Evolutionary conservation across 2,797 vertebrate species (phyloP).

Genomic region (Amazona finschi): DNA sequence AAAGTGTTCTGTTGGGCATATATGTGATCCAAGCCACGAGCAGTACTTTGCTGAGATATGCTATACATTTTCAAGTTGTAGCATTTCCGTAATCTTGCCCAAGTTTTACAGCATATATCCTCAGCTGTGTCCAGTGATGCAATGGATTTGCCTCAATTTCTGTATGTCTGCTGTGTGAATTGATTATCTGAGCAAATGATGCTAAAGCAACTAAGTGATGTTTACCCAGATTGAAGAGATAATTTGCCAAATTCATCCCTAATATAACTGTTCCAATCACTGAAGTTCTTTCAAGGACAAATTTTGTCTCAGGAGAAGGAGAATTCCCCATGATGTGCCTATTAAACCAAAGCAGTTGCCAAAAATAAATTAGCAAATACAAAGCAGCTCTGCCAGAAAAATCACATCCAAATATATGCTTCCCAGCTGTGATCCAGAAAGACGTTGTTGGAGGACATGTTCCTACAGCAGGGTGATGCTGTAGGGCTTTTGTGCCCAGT

Average conservation of each 20-base stretch:
- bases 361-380: not conserved
- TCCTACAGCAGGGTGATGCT: not conserved
- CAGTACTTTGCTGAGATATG: not conserved
- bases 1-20: not conserved
- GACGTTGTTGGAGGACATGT: accelerated
- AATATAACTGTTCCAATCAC: not conserved
- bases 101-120: not conserved
- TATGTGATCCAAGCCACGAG: not conserved
- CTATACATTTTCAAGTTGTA: not conserved
- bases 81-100: not conserved
- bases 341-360: not conserved
- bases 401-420: not conserved
- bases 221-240: not conserved
- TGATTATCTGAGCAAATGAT: not conserved
- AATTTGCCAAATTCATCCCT: not conserved
- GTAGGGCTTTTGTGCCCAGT: not conserved
- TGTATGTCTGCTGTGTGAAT: not conserved
- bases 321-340: not conserved
- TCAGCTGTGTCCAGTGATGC: not conserved
- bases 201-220: not conserved
- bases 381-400: not conserved
- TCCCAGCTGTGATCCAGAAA: not conserved
- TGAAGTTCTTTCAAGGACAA: slow-evolving; percentile 8
- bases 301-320: not conserved
- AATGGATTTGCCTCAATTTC: not conserved